Evolutionary conservation across 2,888 invertebrate genomes (phyloP).

Genomic region (Drosophila pegasa): DNA sequence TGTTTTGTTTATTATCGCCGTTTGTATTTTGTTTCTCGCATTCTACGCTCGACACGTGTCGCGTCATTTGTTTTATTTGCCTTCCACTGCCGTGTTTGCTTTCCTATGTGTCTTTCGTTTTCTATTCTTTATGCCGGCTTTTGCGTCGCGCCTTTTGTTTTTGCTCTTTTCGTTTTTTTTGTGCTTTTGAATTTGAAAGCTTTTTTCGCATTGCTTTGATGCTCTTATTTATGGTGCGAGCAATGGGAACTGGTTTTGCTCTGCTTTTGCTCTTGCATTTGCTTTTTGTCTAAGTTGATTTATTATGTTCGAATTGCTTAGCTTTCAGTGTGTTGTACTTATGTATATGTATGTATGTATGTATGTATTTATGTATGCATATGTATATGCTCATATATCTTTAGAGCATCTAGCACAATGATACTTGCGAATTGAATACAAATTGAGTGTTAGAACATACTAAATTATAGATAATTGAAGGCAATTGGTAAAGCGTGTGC

Average conservation of each 20-base stretch:
- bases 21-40: conserved; percentile 37
- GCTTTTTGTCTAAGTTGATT: not conserved
- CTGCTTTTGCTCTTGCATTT: not conserved
- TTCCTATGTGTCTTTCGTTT: not conserved
- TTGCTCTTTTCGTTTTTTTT: not conserved
- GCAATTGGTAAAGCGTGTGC: not conserved
- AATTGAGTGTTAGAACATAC: not conserved
- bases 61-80: not conserved
- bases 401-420: not conserved
- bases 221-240: not conserved
- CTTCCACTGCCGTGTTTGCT: conserved; percentile 3
- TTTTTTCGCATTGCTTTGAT: conserved; percentile 1
- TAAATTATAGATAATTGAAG: not conserved
- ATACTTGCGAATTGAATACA: conserved; percentile 1
- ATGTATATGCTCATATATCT: not conserved
- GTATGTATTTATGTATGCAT: not conserved
- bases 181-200: conserved; percentile 20
- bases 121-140: conserved; percentile 9
- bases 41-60: conserved; percentile 14
- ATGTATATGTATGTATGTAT: not conserved
- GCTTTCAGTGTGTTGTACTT: not conserved
- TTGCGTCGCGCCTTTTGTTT: not conserved
- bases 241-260: conserved; percentile 6
- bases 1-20: conserved; percentile 30
- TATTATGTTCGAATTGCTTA: conserved; percentile 3